Conservation (phyloP, 2,113 vertebrate species). For the Ramphastos sulfuratus region DNA sequence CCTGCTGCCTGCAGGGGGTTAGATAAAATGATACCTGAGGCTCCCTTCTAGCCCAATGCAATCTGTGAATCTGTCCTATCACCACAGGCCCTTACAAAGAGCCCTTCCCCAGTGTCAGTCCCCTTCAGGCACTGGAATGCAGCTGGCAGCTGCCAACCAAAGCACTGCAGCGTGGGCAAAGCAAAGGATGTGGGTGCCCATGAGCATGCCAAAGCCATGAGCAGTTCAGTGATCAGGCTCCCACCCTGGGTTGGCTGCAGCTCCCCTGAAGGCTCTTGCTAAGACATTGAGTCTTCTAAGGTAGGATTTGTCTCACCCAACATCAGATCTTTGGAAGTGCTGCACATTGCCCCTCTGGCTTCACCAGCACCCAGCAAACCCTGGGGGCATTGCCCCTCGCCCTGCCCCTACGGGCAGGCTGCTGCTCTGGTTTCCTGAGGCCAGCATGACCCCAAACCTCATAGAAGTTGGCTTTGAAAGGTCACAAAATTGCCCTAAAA, state of each 20-base stretch:
- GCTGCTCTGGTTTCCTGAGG: neutral
- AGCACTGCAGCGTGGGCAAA: neutral
- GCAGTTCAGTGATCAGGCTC: neutral
- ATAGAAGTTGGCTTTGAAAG: neutral
- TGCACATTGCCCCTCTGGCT: neutral
- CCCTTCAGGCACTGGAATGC: too few species aligned
- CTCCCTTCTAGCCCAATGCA: too few species aligned
- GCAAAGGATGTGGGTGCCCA: neutral
- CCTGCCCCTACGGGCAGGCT: neutral
- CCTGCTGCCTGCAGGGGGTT: too few species aligned
- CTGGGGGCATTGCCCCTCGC: rapidly evolving
- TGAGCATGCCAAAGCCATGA: rapidly evolving
- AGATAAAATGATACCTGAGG: too few species aligned
- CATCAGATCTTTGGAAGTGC: neutral
- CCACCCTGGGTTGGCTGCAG: neutral
- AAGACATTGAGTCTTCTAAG: neutral
- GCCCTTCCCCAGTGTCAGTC: too few species aligned
- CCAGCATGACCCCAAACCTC: neutral
- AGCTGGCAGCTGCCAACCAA: too few species aligned
- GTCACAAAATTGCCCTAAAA: neutral
- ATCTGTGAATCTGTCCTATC: too few species aligned
- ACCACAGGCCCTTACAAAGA: too few species aligned
- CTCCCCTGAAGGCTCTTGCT: neutral
- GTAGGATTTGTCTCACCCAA: neutral
- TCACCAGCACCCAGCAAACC: neutral